A percentile compares a stretch with the other conserved stretches of the same genome.
These are phyloP conservation scores for Cryptosula pallasiana DNA, from an alignment of 2,888 invertebrate species.

Conservation along the genomic window DNA sequence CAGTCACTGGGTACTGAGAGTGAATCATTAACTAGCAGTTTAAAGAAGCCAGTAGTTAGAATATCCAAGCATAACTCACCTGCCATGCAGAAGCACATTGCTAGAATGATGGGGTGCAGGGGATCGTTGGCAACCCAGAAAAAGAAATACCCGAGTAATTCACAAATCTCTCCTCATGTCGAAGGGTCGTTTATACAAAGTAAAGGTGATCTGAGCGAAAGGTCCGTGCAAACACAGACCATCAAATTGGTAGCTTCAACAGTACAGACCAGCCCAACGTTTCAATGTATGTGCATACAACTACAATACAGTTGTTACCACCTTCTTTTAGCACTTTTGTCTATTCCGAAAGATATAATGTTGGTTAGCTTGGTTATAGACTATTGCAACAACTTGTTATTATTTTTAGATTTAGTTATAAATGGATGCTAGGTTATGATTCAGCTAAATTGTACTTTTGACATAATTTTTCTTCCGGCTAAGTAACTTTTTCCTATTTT, in stretches of 20 bases:
- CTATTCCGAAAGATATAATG: not conserved
- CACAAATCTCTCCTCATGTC: not conserved
- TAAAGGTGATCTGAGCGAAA: not conserved
- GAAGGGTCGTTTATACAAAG: not conserved
- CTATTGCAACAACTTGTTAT: too few species aligned
- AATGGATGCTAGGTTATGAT: too few species aligned
- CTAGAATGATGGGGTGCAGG: not conserved
- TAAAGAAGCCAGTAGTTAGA: not conserved
- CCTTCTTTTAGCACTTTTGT: not conserved
- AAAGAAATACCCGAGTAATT: not conserved
- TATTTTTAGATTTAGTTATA: too few species aligned
- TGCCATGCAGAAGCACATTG: not conserved
- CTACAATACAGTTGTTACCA: too few species aligned
- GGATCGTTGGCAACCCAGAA: not conserved
- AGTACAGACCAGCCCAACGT: constrained; percentile 6
- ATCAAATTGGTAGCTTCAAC: not conserved
- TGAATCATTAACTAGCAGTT: not conserved
- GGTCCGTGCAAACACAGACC: not conserved
- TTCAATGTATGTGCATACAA: not conserved
- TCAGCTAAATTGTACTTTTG: too few species aligned
- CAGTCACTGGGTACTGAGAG: not conserved
- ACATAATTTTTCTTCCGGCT: too few species aligned
- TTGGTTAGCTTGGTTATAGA: not conserved
- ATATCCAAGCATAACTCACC: not conserved
- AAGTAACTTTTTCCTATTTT: too few species aligned